These are phyloP conservation scores for Ophioninae sp. DNA, from an alignment of 2,888 invertebrate species.

Conservation along the genomic window DNA sequence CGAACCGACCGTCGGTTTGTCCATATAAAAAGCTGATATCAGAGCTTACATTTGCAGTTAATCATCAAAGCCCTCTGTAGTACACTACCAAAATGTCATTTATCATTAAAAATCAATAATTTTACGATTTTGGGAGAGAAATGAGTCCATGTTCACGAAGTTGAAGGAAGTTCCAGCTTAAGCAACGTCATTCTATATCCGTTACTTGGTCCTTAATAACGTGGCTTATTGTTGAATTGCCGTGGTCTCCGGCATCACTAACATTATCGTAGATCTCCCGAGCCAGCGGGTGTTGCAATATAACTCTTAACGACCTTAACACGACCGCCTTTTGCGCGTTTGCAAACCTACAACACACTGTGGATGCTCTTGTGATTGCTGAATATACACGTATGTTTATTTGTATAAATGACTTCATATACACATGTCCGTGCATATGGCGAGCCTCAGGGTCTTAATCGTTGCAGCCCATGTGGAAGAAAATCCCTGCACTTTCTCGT, in stretches of 20 bases:
- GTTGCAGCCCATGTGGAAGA: conserved; percentile 2
- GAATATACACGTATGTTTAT: conserved; percentile 43
- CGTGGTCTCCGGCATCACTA: conserved; percentile 77
- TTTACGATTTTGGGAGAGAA: conserved; percentile 16
- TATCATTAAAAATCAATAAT: no score
- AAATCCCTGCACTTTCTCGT: conserved; percentile 11
- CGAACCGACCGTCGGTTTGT: no score
- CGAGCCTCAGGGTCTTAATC: conserved; percentile 40
- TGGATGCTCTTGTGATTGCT: conserved; percentile 23
- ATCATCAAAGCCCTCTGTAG: no score
- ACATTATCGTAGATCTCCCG: conserved; percentile 78
- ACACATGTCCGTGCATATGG: conserved; percentile 33
- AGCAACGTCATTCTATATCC: conserved; percentile 30
- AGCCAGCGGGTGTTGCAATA: conserved; percentile 78
- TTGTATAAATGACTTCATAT: background rate
- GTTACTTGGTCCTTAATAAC: conserved; percentile 75
- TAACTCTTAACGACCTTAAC: conserved; percentile 77
- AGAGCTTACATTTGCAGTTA: no score
- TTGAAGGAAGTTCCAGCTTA: conserved; percentile 16
- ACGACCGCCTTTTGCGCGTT: conserved; percentile 67
- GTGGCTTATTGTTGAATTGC: conserved; percentile 77
- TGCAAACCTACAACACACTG: conserved; percentile 60
- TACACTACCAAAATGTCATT: no score
- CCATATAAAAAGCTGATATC: no score
- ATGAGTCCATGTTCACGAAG: conserved; percentile 9